phyloP scores from a whole-genome alignment of 2,888 invertebrate genomes.

The Phragmatobia fuliginosa region DNA sequence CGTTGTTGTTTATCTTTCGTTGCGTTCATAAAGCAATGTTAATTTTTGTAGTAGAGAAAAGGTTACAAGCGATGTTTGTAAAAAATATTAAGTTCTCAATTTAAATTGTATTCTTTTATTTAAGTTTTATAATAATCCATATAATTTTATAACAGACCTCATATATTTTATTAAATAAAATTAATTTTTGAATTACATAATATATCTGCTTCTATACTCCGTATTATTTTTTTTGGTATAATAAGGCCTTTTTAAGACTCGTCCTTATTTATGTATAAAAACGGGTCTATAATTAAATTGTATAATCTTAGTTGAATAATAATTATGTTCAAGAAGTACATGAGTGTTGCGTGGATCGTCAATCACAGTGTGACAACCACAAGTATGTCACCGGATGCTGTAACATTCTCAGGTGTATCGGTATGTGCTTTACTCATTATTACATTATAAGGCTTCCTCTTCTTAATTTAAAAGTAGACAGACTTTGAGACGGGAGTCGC shows the following conservation, averaged over 20 bases:
- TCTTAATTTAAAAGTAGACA: conserved; percentile 25
- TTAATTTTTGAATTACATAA: no score
- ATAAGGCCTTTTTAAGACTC: background rate
- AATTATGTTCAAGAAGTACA: conserved; percentile 13
- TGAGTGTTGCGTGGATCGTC: conserved; percentile 27
- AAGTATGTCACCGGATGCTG: conserved; percentile 54
- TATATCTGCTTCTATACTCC: no score
- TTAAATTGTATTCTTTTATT: background rate
- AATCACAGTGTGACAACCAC: conserved; percentile 20
- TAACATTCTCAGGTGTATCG: conserved; percentile 68
- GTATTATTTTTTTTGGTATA: no score
- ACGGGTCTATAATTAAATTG: conserved; percentile 1
- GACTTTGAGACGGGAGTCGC: background rate
- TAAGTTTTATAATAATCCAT: background rate
- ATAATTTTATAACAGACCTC: background rate
- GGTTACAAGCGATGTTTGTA: background rate
- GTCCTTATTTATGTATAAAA: background rate
- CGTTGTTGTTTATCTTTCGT: conserved; percentile 4
- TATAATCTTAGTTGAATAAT: conserved; percentile 9
- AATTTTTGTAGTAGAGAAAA: background rate
- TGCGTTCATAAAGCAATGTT: background rate
- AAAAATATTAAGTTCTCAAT: background rate
- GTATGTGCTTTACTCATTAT: conserved; percentile 44
- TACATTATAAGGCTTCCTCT: conserved; percentile 36
- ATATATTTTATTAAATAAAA: no score